Percentiles rank a stretch among this genome's conserved stretches.
Evolutionary conservation across 2,113 vertebrate species (phyloP).

Genomic region (Scophthalmus maximus): DNA sequence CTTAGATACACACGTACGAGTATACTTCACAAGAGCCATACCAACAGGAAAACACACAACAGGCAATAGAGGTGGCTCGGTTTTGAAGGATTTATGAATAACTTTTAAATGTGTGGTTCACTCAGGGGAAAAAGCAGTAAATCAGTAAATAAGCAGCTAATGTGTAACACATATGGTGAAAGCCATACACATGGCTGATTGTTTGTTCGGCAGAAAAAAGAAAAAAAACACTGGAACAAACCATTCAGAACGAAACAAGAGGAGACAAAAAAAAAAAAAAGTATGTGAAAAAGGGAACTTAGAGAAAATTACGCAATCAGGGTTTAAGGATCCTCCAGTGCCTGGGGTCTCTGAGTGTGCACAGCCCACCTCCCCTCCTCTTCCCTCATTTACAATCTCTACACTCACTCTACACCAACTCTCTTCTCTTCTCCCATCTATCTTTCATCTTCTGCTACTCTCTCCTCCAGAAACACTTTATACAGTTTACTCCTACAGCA

Average conservation of each 20-base stretch:
- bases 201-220: background rate
- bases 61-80: background rate
- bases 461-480: slow-evolving; percentile 17
- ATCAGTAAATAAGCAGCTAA: slow-evolving; percentile 37
- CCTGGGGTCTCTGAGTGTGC: background rate
- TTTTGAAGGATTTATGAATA: slow-evolving; percentile 30
- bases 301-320: background rate
- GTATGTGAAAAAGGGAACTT: no score
- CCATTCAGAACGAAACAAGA: background rate
- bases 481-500: slow-evolving; percentile 26
- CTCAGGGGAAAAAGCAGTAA: slow-evolving; percentile 18
- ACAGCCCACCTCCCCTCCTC: background rate
- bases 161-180: slow-evolving; percentile 12
- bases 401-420: background rate
- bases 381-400: slow-evolving; percentile 40
- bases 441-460: slow-evolving; percentile 28
- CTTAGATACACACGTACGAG: background rate
- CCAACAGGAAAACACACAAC: background rate
- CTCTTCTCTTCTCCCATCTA: slow-evolving; percentile 11
- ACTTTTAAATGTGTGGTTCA: slow-evolving; percentile 26
- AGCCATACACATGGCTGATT: background rate
- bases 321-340: background rate
- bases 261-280: background rate
- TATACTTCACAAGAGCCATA: background rate
- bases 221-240: no score